A percentile compares a stretch with the other conserved stretches of the same genome.
phyloP scores from a whole-genome alignment of 64 coral and sea anemone genomes.

The Dendrophyllia cribrosa region DNA sequence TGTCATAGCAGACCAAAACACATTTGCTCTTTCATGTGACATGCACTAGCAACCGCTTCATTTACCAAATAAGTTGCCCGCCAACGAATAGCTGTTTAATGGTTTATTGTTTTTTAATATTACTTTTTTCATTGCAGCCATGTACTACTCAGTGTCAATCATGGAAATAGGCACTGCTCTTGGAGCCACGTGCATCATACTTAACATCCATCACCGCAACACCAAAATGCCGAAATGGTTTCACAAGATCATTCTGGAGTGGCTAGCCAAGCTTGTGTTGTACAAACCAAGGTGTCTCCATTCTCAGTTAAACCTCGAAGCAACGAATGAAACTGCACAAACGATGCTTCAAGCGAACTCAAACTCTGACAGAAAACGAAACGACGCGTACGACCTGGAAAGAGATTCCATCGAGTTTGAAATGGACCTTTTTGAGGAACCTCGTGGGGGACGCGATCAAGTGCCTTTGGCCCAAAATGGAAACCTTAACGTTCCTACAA shows the following conservation, averaged over 20 bases:
- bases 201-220: slow-evolving; percentile 92
- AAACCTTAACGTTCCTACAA: slow-evolving; percentile 53
- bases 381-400: slow-evolving; percentile 79
- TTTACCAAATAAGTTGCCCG: no score
- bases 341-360: slow-evolving; percentile 79
- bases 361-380: slow-evolving; percentile 68
- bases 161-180: slow-evolving; percentile 96
- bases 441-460: slow-evolving; percentile 63
- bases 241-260: slow-evolving; percentile 77
- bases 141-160: slow-evolving; percentile 98
- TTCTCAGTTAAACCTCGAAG: slow-evolving; percentile 4
- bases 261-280: slow-evolving; percentile 79
- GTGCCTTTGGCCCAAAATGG: slow-evolving; percentile 79
- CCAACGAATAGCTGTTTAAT: no score
- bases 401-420: slow-evolving; percentile 92
- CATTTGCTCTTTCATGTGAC: no score
- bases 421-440: slow-evolving; percentile 82
- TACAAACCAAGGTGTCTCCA: slow-evolving; percentile 62
- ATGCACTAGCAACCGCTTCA: no score
- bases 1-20: no score
- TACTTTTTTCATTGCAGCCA: slow-evolving; percentile 45
- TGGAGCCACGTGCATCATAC: slow-evolving; percentile 88
- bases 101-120: no score
- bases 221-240: slow-evolving; percentile 94
- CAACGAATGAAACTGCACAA: slow-evolving; percentile 59